A percentile compares a stretch with the other conserved stretches of the same genome.
phyloP scores from a whole-genome alignment of 2,888 invertebrate species.

The Loripinus fragilis region DNA sequence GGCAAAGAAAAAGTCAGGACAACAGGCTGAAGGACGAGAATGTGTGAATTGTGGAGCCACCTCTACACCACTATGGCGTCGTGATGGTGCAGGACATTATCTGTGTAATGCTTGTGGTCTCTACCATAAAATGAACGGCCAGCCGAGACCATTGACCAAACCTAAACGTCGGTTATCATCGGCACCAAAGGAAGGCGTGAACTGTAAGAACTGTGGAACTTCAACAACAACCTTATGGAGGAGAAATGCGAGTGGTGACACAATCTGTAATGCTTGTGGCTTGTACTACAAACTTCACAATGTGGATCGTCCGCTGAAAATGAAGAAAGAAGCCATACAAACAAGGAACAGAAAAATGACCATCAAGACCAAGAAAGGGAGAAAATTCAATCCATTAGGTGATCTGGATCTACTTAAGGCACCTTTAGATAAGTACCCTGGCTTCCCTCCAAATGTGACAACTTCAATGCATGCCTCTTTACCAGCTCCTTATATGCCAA shows the following conservation, averaged over 20 bases:
- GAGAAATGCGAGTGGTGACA: slow-evolving; percentile 94
- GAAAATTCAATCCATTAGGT: slow-evolving; percentile 47
- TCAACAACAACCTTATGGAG: slow-evolving; percentile 97
- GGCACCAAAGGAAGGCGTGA: slow-evolving; percentile 45
- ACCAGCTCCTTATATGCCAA: neutral
- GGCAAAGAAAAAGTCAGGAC: slow-evolving; percentile 8
- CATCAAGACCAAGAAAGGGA: slow-evolving; percentile 50
- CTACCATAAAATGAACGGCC: slow-evolving; percentile 99
- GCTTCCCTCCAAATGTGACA: slow-evolving; percentile 6
- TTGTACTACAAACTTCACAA: slow-evolving; percentile 97
- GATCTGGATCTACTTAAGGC: slow-evolving; percentile 49
- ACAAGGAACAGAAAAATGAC: slow-evolving; percentile 91
- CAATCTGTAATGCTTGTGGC: slow-evolving; percentile 99
- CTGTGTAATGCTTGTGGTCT: slow-evolving; percentile 99
- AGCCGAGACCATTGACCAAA: slow-evolving; percentile 86
- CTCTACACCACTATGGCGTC: slow-evolving; percentile 96
- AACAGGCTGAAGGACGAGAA: slow-evolving; percentile 91
- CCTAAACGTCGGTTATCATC: slow-evolving; percentile 53
- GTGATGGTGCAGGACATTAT: slow-evolving; percentile 98
- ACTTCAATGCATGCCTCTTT: slow-evolving; percentile 1
- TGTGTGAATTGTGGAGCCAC: slow-evolving; percentile 99
- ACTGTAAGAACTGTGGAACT: slow-evolving; percentile 97
- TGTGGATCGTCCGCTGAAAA: slow-evolving; percentile 91
- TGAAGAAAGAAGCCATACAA: slow-evolving; percentile 98
- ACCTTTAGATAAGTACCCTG: slow-evolving; percentile 25